Conservation (phyloP, 2,113 vertebrate species). For the Myotis yumanensis region DNA sequence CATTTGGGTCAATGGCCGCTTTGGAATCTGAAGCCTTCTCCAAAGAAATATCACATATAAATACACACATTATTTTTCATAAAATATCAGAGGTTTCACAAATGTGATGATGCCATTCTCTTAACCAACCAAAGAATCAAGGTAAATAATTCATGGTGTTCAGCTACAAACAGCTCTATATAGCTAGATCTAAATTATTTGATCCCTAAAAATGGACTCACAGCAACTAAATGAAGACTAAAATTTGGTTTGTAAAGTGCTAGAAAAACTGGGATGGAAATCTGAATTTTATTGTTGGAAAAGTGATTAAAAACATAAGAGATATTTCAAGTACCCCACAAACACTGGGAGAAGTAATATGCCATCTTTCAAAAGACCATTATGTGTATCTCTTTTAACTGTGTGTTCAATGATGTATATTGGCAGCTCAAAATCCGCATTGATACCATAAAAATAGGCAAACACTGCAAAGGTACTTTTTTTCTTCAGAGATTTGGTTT, state of each 20-base stretch:
- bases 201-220: neutral
- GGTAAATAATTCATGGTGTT: neutral
- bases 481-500: neutral
- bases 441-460: neutral
- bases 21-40: neutral
- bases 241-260: neutral
- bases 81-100: neutral
- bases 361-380: neutral
- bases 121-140: neutral
- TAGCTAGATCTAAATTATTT: neutral
- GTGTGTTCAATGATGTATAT: neutral
- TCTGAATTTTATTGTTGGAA: neutral
- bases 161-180: neutral
- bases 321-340: neutral
- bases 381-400: neutral
- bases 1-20: neutral
- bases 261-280: neutral
- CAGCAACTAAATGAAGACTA: neutral
- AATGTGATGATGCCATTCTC: neutral
- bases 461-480: neutral
- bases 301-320: neutral
- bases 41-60: neutral
- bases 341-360: neutral
- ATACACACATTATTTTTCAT: neutral
- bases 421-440: neutral